phyloP scores from a whole-genome alignment of 1,140 invertebrate genomes.

The Drosophila littoralis region DNA sequence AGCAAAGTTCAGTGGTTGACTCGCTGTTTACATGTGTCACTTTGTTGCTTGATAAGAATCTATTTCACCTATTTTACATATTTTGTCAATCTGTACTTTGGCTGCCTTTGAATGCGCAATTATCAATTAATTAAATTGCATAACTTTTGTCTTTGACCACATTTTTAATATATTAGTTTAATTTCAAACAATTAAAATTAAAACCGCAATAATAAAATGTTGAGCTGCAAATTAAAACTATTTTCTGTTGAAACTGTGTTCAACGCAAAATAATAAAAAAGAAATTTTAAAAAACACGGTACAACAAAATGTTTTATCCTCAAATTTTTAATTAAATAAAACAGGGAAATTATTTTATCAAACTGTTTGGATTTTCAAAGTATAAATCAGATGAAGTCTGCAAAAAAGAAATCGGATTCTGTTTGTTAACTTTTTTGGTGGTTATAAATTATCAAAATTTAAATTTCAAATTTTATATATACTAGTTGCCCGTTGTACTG shows the following conservation, averaged over 20 bases:
- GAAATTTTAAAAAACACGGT: background rate
- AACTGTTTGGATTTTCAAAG: too few relatives aligned
- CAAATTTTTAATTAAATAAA: too few relatives aligned
- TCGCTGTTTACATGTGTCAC: constrained; percentile 49
- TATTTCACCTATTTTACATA: constrained; percentile 30
- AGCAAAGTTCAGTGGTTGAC: constrained; percentile 23
- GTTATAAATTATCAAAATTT: too few relatives aligned
- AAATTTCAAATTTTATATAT: too few relatives aligned
- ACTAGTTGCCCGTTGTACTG: too few relatives aligned
- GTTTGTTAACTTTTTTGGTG: too few relatives aligned
- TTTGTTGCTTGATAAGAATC: constrained; percentile 45
- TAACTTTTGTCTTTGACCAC: background rate
- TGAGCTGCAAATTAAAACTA: background rate
- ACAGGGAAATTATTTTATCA: too few relatives aligned
- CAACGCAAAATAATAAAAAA: background rate
- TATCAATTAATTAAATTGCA: background rate
- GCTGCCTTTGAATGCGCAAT: too few relatives aligned
- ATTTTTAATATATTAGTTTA: background rate
- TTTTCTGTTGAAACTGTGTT: background rate
- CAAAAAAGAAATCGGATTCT: too few relatives aligned
- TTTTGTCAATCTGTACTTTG: too few relatives aligned
- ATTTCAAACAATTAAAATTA: background rate
- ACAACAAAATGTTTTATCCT: background rate
- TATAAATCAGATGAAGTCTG: too few relatives aligned
- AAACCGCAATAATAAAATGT: background rate